Evolutionary conservation across 2,113 vertebrate genomes (phyloP).

Genomic region (Grantiella picta): DNA sequence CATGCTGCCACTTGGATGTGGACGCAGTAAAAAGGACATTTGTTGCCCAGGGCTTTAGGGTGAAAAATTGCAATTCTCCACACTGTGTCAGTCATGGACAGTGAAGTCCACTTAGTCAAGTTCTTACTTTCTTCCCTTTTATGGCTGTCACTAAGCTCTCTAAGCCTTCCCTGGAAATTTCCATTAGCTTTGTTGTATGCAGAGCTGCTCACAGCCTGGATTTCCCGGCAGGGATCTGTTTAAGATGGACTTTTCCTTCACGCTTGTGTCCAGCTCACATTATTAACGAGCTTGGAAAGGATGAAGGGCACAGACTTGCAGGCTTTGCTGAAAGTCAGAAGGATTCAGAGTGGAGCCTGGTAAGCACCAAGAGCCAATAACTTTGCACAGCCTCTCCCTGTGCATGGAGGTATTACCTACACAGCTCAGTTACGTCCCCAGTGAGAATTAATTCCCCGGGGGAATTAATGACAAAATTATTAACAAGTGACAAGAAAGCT

Average conservation of each 20-base stretch:
- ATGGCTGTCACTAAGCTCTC: conserved; percentile 44
- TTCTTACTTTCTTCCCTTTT: conserved; percentile 46
- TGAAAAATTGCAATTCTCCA: conserved; percentile 50
- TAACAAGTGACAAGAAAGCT: not conserved
- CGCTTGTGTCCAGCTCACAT: conserved; percentile 4
- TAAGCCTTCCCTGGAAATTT: conserved; percentile 54
- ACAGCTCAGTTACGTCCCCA: not conserved
- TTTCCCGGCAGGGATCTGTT: conserved; percentile 41
- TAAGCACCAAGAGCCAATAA: not conserved
- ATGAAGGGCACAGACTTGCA: conserved; percentile 19
- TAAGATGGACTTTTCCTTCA: conserved; percentile 8
- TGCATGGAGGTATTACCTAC: not conserved
- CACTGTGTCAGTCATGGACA: conserved; percentile 45
- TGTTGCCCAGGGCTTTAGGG: conserved; percentile 27
- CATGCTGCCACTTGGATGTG: not conserved
- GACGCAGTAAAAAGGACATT: conserved; percentile 10
- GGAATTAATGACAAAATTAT: not conserved
- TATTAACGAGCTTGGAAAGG: conserved; percentile 2
- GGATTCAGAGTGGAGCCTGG: not conserved
- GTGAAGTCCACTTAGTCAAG: conserved; percentile 38
- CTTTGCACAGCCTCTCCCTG: not conserved
- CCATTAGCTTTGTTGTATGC: conserved; percentile 43
- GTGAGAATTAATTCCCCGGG: too few relatives aligned
- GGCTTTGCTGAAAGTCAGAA: conserved; percentile 6
- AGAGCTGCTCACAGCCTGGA: conserved; percentile 10